Conservation (phyloP, 2,888 invertebrate genomes). For the Julus scandinavius region DNA sequence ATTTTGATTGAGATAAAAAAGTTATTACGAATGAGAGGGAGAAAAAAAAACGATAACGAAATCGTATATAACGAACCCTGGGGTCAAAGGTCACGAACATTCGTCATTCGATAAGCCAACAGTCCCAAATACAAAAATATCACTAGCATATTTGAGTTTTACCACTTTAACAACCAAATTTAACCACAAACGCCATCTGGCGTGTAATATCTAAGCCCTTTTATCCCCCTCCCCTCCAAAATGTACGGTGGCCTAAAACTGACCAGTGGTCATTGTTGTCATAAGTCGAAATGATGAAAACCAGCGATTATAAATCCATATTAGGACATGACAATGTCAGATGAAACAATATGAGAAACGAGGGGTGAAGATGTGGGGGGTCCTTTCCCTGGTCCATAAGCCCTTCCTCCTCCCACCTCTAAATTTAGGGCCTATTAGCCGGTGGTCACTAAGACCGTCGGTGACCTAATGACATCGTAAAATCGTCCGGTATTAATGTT, state of each 20-base stretch:
- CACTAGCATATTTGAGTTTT: too few relatives aligned
- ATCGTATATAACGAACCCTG: too few relatives aligned
- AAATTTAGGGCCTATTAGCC: constrained; percentile 27
- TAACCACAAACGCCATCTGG: too few relatives aligned
- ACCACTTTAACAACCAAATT: too few relatives aligned
- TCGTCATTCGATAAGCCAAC: too few relatives aligned
- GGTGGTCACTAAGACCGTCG: not conserved
- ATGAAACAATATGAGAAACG: not conserved
- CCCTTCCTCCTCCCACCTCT: not conserved
- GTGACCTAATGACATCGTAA: constrained; percentile 26
- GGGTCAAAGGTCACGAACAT: too few relatives aligned
- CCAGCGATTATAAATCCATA: not conserved
- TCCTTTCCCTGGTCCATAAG: not conserved
- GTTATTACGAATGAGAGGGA: too few relatives aligned
- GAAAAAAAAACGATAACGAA: too few relatives aligned
- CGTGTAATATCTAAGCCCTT: too few relatives aligned
- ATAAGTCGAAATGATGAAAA: not conserved
- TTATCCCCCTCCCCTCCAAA: too few relatives aligned
- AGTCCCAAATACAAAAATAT: too few relatives aligned
- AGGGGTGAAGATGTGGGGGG: not conserved
- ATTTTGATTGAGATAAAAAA: too few relatives aligned
- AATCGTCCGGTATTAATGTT: not conserved
- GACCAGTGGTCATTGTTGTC: constrained; percentile 19
- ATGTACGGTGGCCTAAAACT: not conserved
- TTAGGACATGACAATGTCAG: not conserved